Evolutionary conservation across 2,888 invertebrate species (phyloP), one percentile per base, ranked within the genome.

Genomic region (Ecliptopera silaceata): DNA sequence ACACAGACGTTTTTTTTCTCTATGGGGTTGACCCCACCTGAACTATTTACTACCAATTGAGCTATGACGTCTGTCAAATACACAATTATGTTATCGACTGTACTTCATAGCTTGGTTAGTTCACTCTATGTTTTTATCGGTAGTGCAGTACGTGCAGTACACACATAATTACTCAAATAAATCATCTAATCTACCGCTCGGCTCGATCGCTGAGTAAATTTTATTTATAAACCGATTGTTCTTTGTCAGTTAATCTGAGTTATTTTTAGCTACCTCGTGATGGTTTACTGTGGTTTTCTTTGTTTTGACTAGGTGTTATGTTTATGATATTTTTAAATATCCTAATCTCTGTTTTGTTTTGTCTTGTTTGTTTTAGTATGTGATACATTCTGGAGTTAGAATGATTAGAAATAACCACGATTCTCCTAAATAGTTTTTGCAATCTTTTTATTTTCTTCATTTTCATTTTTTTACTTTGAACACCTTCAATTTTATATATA

Each of bases 141-240:
- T 82, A 81, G 77, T 79, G 50, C 54, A 49, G 58, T 84, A 82
- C 79, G 77, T 79, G 50, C 54, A 49, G 58, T 84, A 82, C 79
- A 78, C 84, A 79, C 80, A 76, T 86, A 88, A 87, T 88, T 86
- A 86, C 77, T 75, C 69, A 74, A 81, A 85, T 86, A 85, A 85
- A 86, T 86, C 82, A 84, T 78, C 69, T 75, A 74, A 80, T 79
- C 77, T 54, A 41, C 46, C 47, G 59, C 49, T 49, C 52, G 53
- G 41, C 59, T 51, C 54, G 46, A 59, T 59, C 54, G 46, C 59
- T 59, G 59, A 54, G 59, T 51, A 59, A 59, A 41, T 38, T 55
- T 54, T 59, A 59, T 59, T 59, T 54, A 54, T 59, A 59, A 38
- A 47, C 50, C 44, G 59, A 59, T 59, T 54, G 59, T 54, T 59